Base-by-base conservation (phyloP, 2,113 vertebrate species). In the Syngnathus typhle region DNA sequence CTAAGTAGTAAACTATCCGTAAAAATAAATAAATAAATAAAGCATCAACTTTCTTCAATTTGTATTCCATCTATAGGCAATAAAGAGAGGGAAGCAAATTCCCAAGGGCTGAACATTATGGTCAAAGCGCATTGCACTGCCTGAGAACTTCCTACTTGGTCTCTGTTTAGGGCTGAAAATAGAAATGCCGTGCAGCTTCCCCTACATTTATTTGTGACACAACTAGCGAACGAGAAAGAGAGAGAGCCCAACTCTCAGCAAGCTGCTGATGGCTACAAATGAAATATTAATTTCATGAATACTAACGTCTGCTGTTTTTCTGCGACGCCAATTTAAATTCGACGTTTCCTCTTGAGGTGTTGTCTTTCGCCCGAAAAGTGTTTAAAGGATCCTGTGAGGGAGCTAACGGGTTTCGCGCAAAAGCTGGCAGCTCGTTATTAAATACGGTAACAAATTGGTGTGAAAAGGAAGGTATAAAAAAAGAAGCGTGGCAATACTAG, bases 81-180 rank as follows among this genome's bases (percentile, higher is more conserved):
- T 75, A 71, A 64, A 55, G 60, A 68, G 64, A 12, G 77, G 76
- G 75, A 70, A 77, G 72, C 60, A 64, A 70, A 64, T 77, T 62
- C 82, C 75, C 36, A 23, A 15, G 65, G 69, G 70, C 54, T 69
- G 67, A 68, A 27, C 70, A 59, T 43, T 51, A 43, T 61, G 73
- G 65, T 74, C 56, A 52, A 49, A 84, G 75, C 23, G 54, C 67
- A 66, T 43, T 74, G 69, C 58, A 68, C 41, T 74, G 70, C 70
- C 70, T 83, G 74, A 73, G 81, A 83, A 86, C 32, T 52, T 67
- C 71, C 67, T 49, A 37, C 71, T 55, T 16, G 60, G 67, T 69
- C 67, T 86, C 64, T 66, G 83, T 85, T 88, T 86, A 62, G 65
- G 78, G 80, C 81, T 84, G 82, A 79, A 86, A 86, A 90, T 89